Percentiles rank a stretch among this genome's conserved stretches.
Conservation (phyloP, 2,888 invertebrate species). For the Notodonta dromedarius region DNA sequence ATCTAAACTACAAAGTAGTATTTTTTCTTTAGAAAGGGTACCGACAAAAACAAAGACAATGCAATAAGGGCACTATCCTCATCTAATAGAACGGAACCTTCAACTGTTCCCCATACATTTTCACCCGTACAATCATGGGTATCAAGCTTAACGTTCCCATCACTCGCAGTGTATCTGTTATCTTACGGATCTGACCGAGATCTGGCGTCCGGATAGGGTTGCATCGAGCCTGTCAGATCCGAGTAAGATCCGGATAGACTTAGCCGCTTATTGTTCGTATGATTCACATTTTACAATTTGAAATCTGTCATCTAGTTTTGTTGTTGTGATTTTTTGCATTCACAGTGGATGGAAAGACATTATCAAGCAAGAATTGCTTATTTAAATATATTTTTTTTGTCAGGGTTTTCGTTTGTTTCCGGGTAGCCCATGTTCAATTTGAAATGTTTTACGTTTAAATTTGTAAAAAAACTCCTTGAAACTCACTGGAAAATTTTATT, state of each 20-base stretch:
- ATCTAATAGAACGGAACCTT: background rate
- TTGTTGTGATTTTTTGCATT: background rate
- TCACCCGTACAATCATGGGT: background rate
- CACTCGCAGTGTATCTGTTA: constrained; percentile 1
- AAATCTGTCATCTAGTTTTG: background rate
- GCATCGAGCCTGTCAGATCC: constrained; percentile 15
- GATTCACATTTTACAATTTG: background rate
- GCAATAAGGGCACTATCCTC: background rate
- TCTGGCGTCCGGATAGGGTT: constrained; percentile 1
- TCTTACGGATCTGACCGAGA: background rate
- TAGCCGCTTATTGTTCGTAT: constrained; percentile 2
- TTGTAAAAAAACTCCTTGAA: too few species aligned
- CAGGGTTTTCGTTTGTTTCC: too few species aligned
- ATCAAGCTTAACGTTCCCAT: background rate
- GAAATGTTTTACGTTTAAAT: too few species aligned
- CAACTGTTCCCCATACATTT: background rate
- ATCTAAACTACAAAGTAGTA: too few species aligned
- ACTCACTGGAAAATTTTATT: too few species aligned
- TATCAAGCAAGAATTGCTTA: too few species aligned
- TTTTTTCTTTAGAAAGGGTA: too few species aligned
- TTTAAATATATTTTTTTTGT: too few species aligned
- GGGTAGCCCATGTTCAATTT: too few species aligned
- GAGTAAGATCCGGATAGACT: constrained; percentile 15
- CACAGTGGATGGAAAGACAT: background rate
- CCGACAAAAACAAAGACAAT: background rate